Percentiles rank a stretch among this genome's conserved stretches.
Evolutionary conservation across 1,140 invertebrate genomes (phyloP).

Genomic region (Magallana gigas): DNA sequence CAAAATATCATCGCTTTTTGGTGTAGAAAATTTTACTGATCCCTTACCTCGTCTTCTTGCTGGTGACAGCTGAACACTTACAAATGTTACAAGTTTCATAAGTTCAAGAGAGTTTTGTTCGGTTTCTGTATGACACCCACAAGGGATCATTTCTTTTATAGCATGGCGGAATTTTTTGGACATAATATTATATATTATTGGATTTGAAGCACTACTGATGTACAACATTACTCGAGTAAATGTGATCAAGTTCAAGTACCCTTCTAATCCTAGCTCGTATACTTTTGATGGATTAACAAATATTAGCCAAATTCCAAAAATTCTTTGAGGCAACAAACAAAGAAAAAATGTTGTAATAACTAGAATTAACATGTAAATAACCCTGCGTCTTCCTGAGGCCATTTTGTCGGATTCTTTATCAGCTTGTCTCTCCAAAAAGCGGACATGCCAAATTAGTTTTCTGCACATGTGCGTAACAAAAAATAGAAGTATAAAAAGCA

Average conservation of each 20-base stretch:
- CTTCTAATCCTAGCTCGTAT: conserved; percentile 85
- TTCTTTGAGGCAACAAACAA: conserved; percentile 91
- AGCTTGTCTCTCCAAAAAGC: conserved; percentile 32
- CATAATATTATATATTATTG: conserved; percentile 67
- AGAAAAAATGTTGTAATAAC: conserved; percentile 95
- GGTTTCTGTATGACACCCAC: neutral
- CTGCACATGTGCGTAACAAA: conserved; percentile 38
- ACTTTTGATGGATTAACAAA: conserved; percentile 85
- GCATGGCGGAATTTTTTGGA: conserved; percentile 66
- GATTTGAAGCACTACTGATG: conserved; percentile 66
- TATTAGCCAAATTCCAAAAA: conserved; percentile 84
- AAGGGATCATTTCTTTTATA: conserved; percentile 22
- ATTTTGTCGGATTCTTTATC: conserved; percentile 39
- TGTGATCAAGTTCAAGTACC: conserved; percentile 91
- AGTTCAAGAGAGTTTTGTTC: neutral
- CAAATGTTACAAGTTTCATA: neutral
- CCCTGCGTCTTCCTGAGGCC: conserved; percentile 75
- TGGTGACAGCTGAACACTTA: neutral
- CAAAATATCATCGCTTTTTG: neutral
- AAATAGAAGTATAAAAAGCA: conserved; percentile 62
- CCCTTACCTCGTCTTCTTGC: no score
- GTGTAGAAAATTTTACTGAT: no score
- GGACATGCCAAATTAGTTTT: neutral
- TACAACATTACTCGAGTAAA: conserved; percentile 82
- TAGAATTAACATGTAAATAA: conserved; percentile 91